These are phyloP conservation scores for Aphaenogaster floridana DNA, from an alignment of 1,140 invertebrate genomes.

Conservation along the genomic window DNA sequence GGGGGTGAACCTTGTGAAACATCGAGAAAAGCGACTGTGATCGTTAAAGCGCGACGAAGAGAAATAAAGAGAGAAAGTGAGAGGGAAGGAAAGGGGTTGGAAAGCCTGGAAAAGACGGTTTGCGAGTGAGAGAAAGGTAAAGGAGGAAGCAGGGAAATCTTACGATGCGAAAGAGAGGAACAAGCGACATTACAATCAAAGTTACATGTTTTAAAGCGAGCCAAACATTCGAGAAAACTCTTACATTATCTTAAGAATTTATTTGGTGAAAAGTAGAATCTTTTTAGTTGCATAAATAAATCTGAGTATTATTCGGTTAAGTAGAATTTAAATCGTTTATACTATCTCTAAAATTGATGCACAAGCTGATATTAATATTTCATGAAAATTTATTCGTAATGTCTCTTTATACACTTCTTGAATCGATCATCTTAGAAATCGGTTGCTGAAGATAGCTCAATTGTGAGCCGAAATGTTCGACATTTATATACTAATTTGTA, in stretches of 20 bases:
- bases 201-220: conserved; percentile 79
- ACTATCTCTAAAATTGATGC: background rate
- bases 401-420: too few relatives aligned
- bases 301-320: background rate
- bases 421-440: too few relatives aligned
- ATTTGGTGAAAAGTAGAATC: conserved; percentile 13
- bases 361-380: conserved; percentile 2
- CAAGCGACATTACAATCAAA: conserved; percentile 78
- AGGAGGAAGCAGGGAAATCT: conserved; percentile 63
- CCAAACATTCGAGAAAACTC: conserved; percentile 61
- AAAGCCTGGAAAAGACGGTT: conserved; percentile 70
- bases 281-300: background rate
- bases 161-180: conserved; percentile 69
- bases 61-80: conserved; percentile 48
- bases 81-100: conserved; percentile 67
- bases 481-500: too few relatives aligned
- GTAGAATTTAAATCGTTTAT: background rate
- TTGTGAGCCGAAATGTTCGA: too few relatives aligned
- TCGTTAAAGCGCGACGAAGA: conserved; percentile 33
- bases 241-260: background rate
- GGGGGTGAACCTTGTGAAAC: conserved; percentile 58
- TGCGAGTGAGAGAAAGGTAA: conserved; percentile 64
- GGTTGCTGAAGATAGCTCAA: too few relatives aligned
- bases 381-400: background rate
- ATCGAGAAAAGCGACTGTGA: conserved; percentile 55